Evolutionary conservation across 2,797 vertebrate genomes (phyloP), one percentile per base, ranked within the genome.

Genomic region (Rhincodon typus): DNA sequence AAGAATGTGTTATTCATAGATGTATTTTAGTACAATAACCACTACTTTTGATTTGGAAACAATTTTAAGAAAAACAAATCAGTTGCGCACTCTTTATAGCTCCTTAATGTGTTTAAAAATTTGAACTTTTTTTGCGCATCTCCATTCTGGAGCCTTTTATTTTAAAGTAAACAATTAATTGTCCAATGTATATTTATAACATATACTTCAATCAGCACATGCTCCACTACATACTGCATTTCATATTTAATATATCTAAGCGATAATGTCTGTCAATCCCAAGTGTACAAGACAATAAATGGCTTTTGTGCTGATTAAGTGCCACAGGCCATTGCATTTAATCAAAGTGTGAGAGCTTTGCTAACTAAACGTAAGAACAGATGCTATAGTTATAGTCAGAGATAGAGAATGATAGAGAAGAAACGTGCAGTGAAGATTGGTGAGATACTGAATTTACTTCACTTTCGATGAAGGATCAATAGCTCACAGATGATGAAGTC

Each of bases 221-320:
- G 53, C 42, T 77, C 69, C 70, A 95, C 27, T 46, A 77, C 70
- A 74, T 50, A 77, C 30, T 74, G 69, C 69, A 95, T 95, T 95
- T 72, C 74, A 95, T 95, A 95, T 77, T 95, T 77, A 95, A 95
- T 95, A 95, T 95, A 95, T 95, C 94, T 95, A 95, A 95, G 94
- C 46, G 94, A 95, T 95, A 95, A 77, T 95, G 94, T 77, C 94
- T 77, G 94, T 50, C 94, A 95, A 50, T 95, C 94, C 94, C 94
- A 95, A 95, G 94, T 72, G 94, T 95, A 95, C 94, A 95, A 50
- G 94, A 74, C 70, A 95, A 95, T 95, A 95, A 95, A 95, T 95
- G 94, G 94, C 70, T 95, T 95, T 95, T 95, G 94, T 95, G 46
- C 94, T 95, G 70, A 95, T 95, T 74, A 95, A 95, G 70, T 95